Conservation (phyloP, 2,797 vertebrate genomes). For the Dipus sagitta region DNA sequence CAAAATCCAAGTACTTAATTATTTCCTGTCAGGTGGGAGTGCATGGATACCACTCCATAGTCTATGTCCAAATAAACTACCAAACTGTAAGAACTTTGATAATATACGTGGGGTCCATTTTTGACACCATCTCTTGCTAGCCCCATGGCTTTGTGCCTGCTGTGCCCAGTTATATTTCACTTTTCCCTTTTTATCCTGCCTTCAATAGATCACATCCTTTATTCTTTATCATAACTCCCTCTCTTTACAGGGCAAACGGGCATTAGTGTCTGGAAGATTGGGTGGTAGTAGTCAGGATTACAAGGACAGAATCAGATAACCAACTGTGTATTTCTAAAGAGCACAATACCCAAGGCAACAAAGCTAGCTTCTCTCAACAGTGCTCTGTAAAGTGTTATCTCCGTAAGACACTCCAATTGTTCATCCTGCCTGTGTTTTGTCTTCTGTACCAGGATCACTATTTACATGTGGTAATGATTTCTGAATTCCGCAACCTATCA, state of each 20-base stretch:
- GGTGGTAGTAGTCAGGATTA: neutral
- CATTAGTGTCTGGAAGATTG: neutral
- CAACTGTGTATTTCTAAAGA: neutral
- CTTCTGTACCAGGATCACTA: neutral
- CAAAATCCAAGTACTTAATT: neutral
- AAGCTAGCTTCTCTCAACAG: neutral
- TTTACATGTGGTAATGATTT: neutral
- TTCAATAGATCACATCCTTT: neutral
- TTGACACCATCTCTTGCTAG: neutral
- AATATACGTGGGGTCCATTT: neutral
- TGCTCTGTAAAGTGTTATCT: neutral
- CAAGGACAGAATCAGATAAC: neutral
- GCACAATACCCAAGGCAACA: neutral
- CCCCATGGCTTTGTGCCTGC: neutral
- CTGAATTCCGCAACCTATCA: neutral
- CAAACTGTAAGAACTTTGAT: constrained; percentile 3
- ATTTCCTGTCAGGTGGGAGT: neutral
- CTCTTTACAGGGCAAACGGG: neutral
- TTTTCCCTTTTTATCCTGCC: neutral
- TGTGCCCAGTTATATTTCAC: neutral
- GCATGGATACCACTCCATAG: neutral
- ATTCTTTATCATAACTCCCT: neutral
- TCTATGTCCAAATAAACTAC: neutral
- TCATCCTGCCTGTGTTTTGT: neutral
- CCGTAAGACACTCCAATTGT: neutral